Conservation (phyloP, 2,113 vertebrate species). For the Syngnathus floridae region DNA sequence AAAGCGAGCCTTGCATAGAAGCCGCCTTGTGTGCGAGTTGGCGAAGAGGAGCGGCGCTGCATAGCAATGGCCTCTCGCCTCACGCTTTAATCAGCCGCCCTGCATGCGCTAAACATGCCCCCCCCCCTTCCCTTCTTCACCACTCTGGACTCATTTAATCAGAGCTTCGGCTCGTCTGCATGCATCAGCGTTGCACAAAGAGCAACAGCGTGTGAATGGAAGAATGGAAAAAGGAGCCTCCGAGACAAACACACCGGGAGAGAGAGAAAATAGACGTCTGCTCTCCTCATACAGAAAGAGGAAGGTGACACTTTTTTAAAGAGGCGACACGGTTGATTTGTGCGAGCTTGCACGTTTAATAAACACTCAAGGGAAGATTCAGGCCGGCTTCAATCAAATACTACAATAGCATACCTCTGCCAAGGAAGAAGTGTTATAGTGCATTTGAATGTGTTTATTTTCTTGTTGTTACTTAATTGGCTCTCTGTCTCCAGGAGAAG, state of each 20-base stretch:
- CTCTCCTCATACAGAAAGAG: not conserved
- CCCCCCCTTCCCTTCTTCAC: constrained; percentile 29
- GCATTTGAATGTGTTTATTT: not conserved
- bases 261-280: not conserved
- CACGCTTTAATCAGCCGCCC: constrained; percentile 56
- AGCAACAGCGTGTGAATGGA: constrained; percentile 4
- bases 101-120: constrained; percentile 44
- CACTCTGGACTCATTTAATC: constrained; percentile 46
- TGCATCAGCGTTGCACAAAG: constrained; percentile 4
- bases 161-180: constrained; percentile 27
- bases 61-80: constrained; percentile 61
- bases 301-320: not conserved
- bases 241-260: not conserved
- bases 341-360: not conserved
- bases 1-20: constrained; percentile 28
- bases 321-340: not conserved
- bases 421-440: not conserved
- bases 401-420: not conserved
- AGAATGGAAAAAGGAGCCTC: not conserved
- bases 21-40: constrained; percentile 56
- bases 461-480: not conserved
- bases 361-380: not conserved
- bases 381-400: not conserved
- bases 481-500: not conserved
- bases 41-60: constrained; percentile 55